Base-by-base conservation (phyloP, 2,797 vertebrate genomes). In the Sus cebifrons region DNA sequence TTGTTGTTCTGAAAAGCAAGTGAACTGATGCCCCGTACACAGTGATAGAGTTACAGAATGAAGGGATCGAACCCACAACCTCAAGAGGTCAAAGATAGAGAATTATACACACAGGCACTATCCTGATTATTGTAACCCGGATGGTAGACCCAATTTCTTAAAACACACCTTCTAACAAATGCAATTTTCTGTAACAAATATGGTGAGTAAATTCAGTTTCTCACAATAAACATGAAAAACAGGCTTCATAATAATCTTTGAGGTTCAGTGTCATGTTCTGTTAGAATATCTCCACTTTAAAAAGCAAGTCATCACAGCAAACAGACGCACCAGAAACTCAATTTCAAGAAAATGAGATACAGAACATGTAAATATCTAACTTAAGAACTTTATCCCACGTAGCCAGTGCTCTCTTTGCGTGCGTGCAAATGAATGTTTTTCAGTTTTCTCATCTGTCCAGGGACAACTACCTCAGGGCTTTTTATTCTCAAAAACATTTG, bases 1-100 rank as follows among this genome's bases (percentile, higher is more conserved):
- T 79, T 68, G 36, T 20, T 84, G 54, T 29, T 89, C 56, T 94
- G 36, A 85, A 81, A 87, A 95, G 52, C 87, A 96, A 56, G 32
- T 49, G 71, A 79, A 52, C 58, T 25, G 27, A 58, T 93, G 49
- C 25, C 62, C n/a, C 62, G 74, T 70, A 49, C 5, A 54, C 64
- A 95, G 36, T 65, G 16, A 36, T 54, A 52, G 21, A 71, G 70
- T 54, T 94, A 85, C 18, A 52, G 8, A n/a, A 9, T 23, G 20
- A 77, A 75, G 65, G 36, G 36, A 36, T 36, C 36, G 36, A 36
- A 36, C 36, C 36, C 3, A 36, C 36, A 36, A 36, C 36, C 44
- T 54, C 89, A 9, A 70, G 88, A 93, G 71, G 27, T 83, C 68
- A 74, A 3, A 85, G 60, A 10, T 84, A 40, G 71, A 4, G 1